Percentiles rank a stretch among this genome's conserved stretches.
Conservation (phyloP, 2,888 invertebrate species). For the Orthosia gothica region DNA sequence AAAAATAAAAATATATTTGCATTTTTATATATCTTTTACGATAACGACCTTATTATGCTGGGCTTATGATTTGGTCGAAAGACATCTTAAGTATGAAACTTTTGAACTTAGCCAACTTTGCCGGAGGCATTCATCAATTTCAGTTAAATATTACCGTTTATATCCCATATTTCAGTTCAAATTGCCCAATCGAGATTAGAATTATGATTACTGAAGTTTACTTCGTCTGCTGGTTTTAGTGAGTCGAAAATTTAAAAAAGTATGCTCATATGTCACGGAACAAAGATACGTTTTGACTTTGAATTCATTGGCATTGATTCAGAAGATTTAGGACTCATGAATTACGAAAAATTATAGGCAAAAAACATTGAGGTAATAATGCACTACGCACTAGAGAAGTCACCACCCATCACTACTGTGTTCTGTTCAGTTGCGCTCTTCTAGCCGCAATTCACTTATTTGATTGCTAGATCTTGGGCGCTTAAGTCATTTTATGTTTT, state of each 20-base stretch:
- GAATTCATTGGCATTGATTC: too few species aligned
- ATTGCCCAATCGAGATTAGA: constrained; percentile 12
- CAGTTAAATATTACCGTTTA: constrained; percentile 47
- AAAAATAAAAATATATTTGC: constrained; percentile 33
- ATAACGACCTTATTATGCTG: constrained; percentile 45
- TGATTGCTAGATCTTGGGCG: too few species aligned
- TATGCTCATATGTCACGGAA: too few species aligned
- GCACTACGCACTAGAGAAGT: too few species aligned
- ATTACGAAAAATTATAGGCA: too few species aligned
- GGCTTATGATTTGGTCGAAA: constrained; percentile 27
- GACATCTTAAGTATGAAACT: constrained; percentile 46
- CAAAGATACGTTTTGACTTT: too few species aligned
- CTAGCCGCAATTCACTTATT: too few species aligned
- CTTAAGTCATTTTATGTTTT: too few species aligned
- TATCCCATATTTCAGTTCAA: constrained; percentile 8
- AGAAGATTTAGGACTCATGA: too few species aligned
- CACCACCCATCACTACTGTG: too few species aligned
- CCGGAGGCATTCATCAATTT: constrained; percentile 30
- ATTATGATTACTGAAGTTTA: constrained; percentile 27
- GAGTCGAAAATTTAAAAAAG: neutral
- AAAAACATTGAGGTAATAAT: too few species aligned
- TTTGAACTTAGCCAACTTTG: constrained; percentile 41
- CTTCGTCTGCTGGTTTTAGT: neutral
- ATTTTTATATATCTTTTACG: constrained; percentile 53
- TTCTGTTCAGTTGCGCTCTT: too few species aligned